Evolutionary conservation across 2,888 invertebrate species (phyloP).

Genomic region (Tholera decimalis): DNA sequence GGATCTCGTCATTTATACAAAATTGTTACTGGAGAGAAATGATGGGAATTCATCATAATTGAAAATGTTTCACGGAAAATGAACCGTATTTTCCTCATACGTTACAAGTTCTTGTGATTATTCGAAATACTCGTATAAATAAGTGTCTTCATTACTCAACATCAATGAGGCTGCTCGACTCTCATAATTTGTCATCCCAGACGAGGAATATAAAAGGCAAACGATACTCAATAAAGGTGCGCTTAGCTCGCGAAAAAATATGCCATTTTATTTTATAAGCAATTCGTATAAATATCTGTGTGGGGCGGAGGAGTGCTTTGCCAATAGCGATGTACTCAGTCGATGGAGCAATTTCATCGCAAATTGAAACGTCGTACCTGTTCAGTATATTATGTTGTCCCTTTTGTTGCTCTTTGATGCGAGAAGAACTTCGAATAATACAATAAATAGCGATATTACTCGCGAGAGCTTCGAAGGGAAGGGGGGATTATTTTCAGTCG

Average conservation of each 20-base stretch:
- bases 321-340: slow-evolving; percentile 66
- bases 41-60: slow-evolving; percentile 36
- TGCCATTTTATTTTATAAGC: slow-evolving; percentile 62
- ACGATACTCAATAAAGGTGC: slow-evolving; percentile 26
- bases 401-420: slow-evolving; percentile 81
- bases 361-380: slow-evolving; percentile 73
- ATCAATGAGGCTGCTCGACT: slow-evolving; percentile 23
- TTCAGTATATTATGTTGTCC: slow-evolving; percentile 59
- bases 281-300: slow-evolving; percentile 64
- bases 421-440: slow-evolving; percentile 78
- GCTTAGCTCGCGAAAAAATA: slow-evolving; percentile 47
- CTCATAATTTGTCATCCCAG: slow-evolving; percentile 38
- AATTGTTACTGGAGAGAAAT: slow-evolving; percentile 31
- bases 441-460: slow-evolving; percentile 77
- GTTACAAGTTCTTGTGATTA: slow-evolving; percentile 20
- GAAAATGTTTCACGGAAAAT: slow-evolving; percentile 34
- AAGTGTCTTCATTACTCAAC: slow-evolving; percentile 20
- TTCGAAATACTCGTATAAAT: slow-evolving; percentile 14
- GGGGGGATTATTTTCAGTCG: slow-evolving; percentile 65
- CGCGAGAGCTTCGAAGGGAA: slow-evolving; percentile 70
- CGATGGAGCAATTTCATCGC: slow-evolving; percentile 72
- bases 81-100: slow-evolving; percentile 15
- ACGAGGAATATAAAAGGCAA: slow-evolving; percentile 43
- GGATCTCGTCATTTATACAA: slow-evolving; percentile 3
- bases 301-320: slow-evolving; percentile 54